phyloP scores from a whole-genome alignment of 1,140 invertebrate genomes.

The Drosophila funebris region DNA sequence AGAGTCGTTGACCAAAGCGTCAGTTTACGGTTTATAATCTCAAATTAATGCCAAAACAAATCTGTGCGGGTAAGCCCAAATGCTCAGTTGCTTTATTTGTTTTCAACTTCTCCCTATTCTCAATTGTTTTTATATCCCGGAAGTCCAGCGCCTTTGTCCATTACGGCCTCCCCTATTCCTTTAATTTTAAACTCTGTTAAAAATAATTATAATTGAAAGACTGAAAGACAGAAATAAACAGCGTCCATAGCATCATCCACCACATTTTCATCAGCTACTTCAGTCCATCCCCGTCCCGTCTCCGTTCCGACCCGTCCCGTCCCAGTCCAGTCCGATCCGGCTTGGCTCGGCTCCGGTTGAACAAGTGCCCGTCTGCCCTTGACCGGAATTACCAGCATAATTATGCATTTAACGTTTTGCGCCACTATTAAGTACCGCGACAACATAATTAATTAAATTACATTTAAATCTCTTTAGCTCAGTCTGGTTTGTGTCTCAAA shows the following conservation, averaged over 20 bases:
- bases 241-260: constrained; percentile 1
- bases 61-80: constrained; percentile 56
- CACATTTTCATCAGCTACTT: constrained; percentile 11
- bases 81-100: constrained; percentile 47
- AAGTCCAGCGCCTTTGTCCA: constrained; percentile 46
- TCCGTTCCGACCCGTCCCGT: no score
- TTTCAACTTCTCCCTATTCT: constrained; percentile 9
- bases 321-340: no score
- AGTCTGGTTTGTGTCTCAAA: background rate
- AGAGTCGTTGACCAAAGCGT: constrained; percentile 14
- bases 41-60: constrained; percentile 64
- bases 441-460: constrained; percentile 71
- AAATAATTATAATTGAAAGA: constrained; percentile 70
- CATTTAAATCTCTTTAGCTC: constrained; percentile 52
- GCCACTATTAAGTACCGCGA: constrained; percentile 58
- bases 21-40: constrained; percentile 58
- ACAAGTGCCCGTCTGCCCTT: constrained; percentile 18
- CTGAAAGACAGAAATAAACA: background rate
- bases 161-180: constrained; percentile 47
- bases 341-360: background rate
- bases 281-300: background rate
- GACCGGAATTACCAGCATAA: constrained; percentile 68
- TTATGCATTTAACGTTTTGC: constrained; percentile 67
- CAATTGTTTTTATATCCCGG: constrained; percentile 29
- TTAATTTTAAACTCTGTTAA: constrained; percentile 65